A percentile compares a stretch with the other conserved stretches of the same genome.
Evolutionary conservation across 2,888 invertebrate species (phyloP).

Genomic region (Emmelina monodactyla): DNA sequence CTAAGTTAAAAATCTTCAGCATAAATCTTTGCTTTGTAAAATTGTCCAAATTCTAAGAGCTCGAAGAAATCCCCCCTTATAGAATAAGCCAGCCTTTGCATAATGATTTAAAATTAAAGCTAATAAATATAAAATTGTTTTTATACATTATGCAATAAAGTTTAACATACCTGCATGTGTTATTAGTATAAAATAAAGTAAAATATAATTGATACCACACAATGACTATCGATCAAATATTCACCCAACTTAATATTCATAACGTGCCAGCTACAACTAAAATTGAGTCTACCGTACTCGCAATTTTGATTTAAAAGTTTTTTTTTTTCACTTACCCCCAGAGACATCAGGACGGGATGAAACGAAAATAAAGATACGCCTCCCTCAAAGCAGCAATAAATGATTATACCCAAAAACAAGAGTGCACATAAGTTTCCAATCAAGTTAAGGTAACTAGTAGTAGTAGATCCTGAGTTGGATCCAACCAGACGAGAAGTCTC

Average conservation of each 20-base stretch:
- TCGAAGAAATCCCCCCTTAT: too few species aligned
- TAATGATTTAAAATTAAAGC: too few species aligned
- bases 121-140: too few species aligned
- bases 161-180: too few species aligned
- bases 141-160: too few species aligned
- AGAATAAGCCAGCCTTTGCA: too few species aligned
- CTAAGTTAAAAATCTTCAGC: too few species aligned
- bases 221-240: not conserved
- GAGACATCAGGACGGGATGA: slow-evolving; percentile 52
- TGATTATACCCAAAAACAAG: slow-evolving; percentile 35
- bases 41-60: too few species aligned
- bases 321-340: slow-evolving; percentile 40
- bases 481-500: slow-evolving; percentile 45
- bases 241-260: not conserved
- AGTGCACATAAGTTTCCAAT: slow-evolving; percentile 40
- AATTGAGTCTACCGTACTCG: not conserved
- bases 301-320: not conserved
- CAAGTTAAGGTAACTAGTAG: slow-evolving; percentile 44
- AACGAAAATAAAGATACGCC: slow-evolving; percentile 47
- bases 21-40: too few species aligned
- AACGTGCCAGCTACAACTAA: not conserved
- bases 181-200: too few species aligned
- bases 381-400: slow-evolving; percentile 40
- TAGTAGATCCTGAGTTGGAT: slow-evolving; percentile 28
- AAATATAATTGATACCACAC: not conserved